Evolutionary conservation across 2,797 vertebrate species (phyloP).

Genomic region (Anguilla pacifica): DNA sequence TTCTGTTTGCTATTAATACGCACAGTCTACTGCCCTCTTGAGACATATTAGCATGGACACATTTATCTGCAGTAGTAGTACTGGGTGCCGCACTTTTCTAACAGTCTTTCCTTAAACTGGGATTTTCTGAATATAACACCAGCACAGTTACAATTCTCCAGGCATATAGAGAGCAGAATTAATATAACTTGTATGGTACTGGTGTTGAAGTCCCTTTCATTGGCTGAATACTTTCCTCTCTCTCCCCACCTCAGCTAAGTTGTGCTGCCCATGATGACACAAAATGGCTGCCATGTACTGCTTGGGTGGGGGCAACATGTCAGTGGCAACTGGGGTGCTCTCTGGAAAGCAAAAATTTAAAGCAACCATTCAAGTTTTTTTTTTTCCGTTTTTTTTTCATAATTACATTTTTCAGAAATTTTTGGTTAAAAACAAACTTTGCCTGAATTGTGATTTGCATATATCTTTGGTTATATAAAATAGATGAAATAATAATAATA

Average conservation of each 20-base stretch:
- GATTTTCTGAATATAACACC: background rate
- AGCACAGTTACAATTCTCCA: background rate
- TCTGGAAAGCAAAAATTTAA: too few species aligned
- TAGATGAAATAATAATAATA: too few species aligned
- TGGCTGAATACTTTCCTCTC: background rate
- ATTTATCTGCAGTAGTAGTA: slow-evolving; percentile 1
- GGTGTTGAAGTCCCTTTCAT: background rate
- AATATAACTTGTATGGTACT: background rate
- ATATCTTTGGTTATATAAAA: too few species aligned
- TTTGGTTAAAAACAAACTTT: too few species aligned
- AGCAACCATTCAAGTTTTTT: too few species aligned
- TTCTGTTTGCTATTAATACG: slow-evolving; percentile 45
- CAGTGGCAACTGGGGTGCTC: too few species aligned
- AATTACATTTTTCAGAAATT: too few species aligned
- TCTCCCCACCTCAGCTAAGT: background rate
- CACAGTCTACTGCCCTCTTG: slow-evolving; percentile 11
- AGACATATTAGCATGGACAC: slow-evolving; percentile 6
- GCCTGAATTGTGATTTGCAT: too few species aligned
- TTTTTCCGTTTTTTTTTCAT: too few species aligned
- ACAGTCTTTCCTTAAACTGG: background rate
- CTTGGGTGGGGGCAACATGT: background rate
- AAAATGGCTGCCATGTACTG: background rate
- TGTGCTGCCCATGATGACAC: background rate
- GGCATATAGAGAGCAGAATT: background rate
- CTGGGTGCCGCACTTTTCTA: background rate